Conservation (phyloP, 2,888 invertebrate genomes). For the Tineola bisselliella region DNA sequence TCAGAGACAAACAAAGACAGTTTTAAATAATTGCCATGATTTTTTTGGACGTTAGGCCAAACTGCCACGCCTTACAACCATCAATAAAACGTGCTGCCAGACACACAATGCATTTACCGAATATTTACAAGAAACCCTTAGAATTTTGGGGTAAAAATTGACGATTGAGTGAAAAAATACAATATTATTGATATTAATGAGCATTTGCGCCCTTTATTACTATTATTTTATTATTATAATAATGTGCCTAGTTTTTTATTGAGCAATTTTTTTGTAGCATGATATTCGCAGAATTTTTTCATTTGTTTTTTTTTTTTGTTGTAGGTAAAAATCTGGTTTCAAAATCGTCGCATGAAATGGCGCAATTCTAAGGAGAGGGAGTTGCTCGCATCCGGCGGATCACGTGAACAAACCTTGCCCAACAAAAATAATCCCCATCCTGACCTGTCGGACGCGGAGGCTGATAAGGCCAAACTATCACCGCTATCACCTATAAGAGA, state of each 20-base stretch:
- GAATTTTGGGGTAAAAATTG: conserved; percentile 15
- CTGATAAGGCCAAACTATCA: conserved; percentile 76
- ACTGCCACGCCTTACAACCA: conserved; percentile 37
- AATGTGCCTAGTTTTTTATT: neutral
- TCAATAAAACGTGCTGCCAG: conserved; percentile 38
- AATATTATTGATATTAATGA: neutral
- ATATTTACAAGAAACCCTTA: conserved; percentile 26
- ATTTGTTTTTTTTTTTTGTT: conserved; percentile 8
- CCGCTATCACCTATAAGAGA: conserved; percentile 61
- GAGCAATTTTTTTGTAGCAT: too few species aligned
- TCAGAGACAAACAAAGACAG: neutral
- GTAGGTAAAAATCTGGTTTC: conserved; percentile 83
- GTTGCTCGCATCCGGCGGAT: conserved; percentile 90
- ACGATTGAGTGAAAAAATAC: neutral
- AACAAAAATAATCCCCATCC: conserved; percentile 98
- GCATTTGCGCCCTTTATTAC: conserved; percentile 11
- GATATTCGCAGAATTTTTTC: too few species aligned
- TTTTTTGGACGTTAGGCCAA: conserved; percentile 15
- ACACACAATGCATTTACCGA: conserved; percentile 28
- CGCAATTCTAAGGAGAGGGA: conserved; percentile 97
- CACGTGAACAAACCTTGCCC: conserved; percentile 93
- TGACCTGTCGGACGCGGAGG: conserved; percentile 89
- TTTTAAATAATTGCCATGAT: neutral
- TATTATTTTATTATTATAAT: conserved; percentile 10
- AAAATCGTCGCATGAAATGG: conserved; percentile 99